These are phyloP conservation scores for Liodrosophila aerea DNA, from an alignment of 2,888 invertebrate genomes.

Conservation along the genomic window DNA sequence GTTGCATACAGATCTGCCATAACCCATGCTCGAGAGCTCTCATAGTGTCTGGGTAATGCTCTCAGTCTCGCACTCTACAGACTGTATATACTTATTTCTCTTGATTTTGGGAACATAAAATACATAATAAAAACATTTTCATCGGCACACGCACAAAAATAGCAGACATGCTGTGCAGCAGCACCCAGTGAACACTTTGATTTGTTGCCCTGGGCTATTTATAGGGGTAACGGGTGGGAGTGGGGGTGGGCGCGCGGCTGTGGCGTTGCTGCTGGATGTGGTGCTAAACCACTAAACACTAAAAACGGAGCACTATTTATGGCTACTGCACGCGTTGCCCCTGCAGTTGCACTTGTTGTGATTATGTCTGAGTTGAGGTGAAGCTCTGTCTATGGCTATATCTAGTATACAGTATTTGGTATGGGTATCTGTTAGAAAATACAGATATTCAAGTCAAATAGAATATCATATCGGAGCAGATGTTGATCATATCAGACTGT, in stretches of 20 bases:
- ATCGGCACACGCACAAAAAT: constrained; percentile 43
- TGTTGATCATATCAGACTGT: no score
- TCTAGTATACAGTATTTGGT: no score
- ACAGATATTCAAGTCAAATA: no score
- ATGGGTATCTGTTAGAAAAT: no score
- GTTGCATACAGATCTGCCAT: no score
- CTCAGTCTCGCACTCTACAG: no score
- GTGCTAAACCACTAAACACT: constrained; percentile 5
- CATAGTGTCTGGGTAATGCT: no score
- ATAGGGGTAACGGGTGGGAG: constrained; percentile 18
- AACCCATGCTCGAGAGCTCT: no score
- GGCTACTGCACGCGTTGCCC: constrained; percentile 41
- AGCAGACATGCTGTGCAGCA: constrained; percentile 38
- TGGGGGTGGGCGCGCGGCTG: neutral
- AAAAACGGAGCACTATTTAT: constrained; percentile 36
- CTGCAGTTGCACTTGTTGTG: constrained; percentile 52
- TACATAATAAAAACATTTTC: constrained; percentile 44
- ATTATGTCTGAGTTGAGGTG: neutral
- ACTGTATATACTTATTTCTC: constrained; percentile 3
- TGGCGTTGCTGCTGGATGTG: neutral
- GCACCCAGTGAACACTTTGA: constrained; percentile 34
- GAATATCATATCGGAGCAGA: no score
- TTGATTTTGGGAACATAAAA: constrained; percentile 37
- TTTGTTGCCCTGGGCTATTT: constrained; percentile 46
- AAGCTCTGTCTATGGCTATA: no score